Evolutionary conservation across 2,888 invertebrate genomes (phyloP), one percentile per base, ranked within the genome.

Genomic region (Pyrrhia umbra): DNA sequence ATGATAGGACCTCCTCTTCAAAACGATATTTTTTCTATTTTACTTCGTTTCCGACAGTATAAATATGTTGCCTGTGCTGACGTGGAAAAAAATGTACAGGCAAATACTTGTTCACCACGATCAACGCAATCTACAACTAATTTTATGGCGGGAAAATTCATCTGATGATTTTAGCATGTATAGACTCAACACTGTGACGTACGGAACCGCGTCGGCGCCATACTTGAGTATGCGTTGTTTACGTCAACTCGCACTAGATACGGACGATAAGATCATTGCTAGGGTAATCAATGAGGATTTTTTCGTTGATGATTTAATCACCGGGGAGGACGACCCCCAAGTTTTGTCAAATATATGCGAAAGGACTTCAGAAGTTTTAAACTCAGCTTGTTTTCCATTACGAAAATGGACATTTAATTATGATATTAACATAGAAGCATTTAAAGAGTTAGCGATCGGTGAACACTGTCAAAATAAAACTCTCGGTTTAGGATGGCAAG

Each of bases 351-450:
- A 6, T 18, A 55, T n/a, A 20, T 75, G 16, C 16, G 46, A 2
- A 56, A 59, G 1, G 75, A 25, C n/a, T n/a, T n/a, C n/a, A n/a
- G n/a, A n/a, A n/a, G n/a, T n/a, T n/a, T n/a, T n/a, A n/a, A n/a
- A n/a, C n/a, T n/a, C n/a, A n/a, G n/a, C n/a, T 0, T 72, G 68
- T 34, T 67, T 72, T 57, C 64, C 64, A 0, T 58, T 75, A 43
- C 61, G 68, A 0, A 68, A 72, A 27, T 72, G 67, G 66, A 40
- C 18, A 30, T 59, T 62, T 30, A 70, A 55, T 23, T 51, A 2
- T 47, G 40, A 57, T 6, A 8, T 25, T 9, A 10, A 39, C 4
- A 13, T 10, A 21, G 13, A 39, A 2, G 2, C 6, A 1, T 40
- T 50, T 30, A 58, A 30, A n/a, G 51, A 55, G 15, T 4, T 40